Evolutionary conservation across 2,888 invertebrate species (phyloP), one percentile per base, ranked within the genome.

Genomic region (Sesamia inferens): DNA sequence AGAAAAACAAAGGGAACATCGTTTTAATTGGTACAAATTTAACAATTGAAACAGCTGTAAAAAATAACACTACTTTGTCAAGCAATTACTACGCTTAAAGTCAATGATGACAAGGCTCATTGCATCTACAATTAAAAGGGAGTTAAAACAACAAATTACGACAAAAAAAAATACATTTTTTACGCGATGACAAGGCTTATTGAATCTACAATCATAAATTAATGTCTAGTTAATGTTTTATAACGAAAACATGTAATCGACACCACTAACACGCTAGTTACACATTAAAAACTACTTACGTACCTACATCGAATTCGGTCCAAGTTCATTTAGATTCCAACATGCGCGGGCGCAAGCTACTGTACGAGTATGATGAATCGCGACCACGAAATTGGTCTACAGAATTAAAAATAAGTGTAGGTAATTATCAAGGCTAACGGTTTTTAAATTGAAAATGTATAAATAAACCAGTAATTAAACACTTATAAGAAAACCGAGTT

Each of bases 291-390:
- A 87, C 90, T 89, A 92, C 90, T 92, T 91, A 78, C 75, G 42
- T 75, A 31, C 31, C 31, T 31, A 91, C 87, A 89, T 83, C 84
- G 88, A 92, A 92, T 92, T 93, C 92, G 92, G 92, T 93, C 92
- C 94, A 92, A 94, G 94, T 93, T 90, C 81, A 81, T 85, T 88
- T 78, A 82, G 80, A 84, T 87, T 82, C 82, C 80, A 76, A 85
- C 85, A 81, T 85, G 85, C 79, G 82, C 82, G 68, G 48, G 57
- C 71, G 74, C 73, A 70, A 48, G 71, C 73, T 78, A 72, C 74
- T 67, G 78, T 76, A 48, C 61, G 71, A 48, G 78, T 76, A 48
- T 61, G 71, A 48, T 83, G 72, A 71, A 76, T 76, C 62, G 77
- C 54, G 62, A 81, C 62, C 57, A 54, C 58, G 42, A 74, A 55